Percentiles rank a stretch among this genome's conserved stretches.
Conservation (phyloP, 2,113 vertebrate genomes). For the Montifringilla adamsi region DNA sequence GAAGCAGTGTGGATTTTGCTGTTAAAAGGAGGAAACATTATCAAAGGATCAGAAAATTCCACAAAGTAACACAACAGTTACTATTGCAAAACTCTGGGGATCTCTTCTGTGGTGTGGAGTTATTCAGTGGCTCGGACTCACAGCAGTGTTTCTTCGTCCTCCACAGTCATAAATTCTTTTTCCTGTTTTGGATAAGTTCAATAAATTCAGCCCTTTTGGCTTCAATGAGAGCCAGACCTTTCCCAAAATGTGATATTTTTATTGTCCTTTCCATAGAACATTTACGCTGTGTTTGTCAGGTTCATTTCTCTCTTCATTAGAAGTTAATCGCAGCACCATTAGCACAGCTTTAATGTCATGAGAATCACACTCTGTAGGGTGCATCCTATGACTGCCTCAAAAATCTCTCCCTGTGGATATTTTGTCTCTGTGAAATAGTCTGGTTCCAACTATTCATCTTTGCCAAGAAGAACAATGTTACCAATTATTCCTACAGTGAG, state of each 20-base stretch:
- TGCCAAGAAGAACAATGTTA: slow-evolving; percentile 64
- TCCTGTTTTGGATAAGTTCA: slow-evolving; percentile 38
- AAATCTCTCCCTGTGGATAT: slow-evolving; percentile 62
- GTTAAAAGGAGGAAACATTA: slow-evolving; percentile 39
- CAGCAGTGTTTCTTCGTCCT: background rate
- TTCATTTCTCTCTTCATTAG: slow-evolving; percentile 24
- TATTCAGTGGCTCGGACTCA: slow-evolving; percentile 17
- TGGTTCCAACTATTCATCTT: slow-evolving; percentile 61
- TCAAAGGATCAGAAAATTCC: slow-evolving; percentile 63
- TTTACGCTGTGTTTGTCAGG: slow-evolving; percentile 23
- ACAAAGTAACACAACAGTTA: slow-evolving; percentile 43
- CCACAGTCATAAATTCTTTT: slow-evolving; percentile 25
- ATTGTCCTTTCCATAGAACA: background rate
- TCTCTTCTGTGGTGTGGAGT: slow-evolving; percentile 20
- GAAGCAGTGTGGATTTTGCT: slow-evolving; percentile 23
- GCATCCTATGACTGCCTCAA: slow-evolving; percentile 56
- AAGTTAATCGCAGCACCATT: background rate
- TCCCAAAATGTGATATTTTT: slow-evolving; percentile 24
- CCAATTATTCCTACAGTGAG: slow-evolving; percentile 58
- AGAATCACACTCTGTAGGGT: slow-evolving; percentile 61
- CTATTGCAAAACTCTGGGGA: slow-evolving; percentile 56
- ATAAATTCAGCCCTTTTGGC: background rate
- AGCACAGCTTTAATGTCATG: slow-evolving; percentile 53
- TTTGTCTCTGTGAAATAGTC: slow-evolving; percentile 48
- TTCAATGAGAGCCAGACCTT: slow-evolving; percentile 16